A percentile compares a stretch with the other conserved stretches of the same genome.
Conservation (phyloP, 2,888 invertebrate genomes). For the Lithophane leautieri region DNA sequence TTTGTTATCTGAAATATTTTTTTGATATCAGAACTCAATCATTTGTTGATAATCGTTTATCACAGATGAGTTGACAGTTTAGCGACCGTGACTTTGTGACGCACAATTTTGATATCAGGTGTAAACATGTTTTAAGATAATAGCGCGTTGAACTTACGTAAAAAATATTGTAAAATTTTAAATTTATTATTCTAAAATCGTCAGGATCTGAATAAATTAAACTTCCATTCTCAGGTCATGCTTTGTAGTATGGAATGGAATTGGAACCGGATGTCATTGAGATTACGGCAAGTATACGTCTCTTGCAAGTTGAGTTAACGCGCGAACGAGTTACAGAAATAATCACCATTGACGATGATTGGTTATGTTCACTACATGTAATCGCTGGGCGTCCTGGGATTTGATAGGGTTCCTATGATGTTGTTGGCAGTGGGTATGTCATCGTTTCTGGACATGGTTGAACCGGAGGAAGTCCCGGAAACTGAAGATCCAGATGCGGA, state of each 20-base stretch:
- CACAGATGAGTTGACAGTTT: conserved; percentile 33
- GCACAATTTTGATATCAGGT: conserved; percentile 35
- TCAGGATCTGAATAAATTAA: conserved; percentile 39
- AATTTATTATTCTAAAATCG: conserved; percentile 17
- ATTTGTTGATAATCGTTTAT: conserved; percentile 27
- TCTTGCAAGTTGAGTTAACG: conserved; percentile 23
- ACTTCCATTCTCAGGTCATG: conserved; percentile 4
- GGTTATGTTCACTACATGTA: conserved; percentile 60
- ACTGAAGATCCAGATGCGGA: conserved; percentile 56
- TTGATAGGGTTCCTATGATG: conserved; percentile 83
- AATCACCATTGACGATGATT: conserved; percentile 45
- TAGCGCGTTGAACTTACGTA: conserved; percentile 41
- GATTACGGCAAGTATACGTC: conserved; percentile 49
- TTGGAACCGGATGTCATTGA: conserved; percentile 46
- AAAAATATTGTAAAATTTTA: not conserved
- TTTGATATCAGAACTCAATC: conserved; percentile 27
- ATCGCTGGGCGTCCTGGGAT: conserved; percentile 70
- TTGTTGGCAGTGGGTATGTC: conserved; percentile 84
- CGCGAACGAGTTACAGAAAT: conserved; percentile 48
- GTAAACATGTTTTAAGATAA: conserved; percentile 41
- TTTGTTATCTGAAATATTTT: conserved; percentile 23
- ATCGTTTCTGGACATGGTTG: conserved; percentile 67
- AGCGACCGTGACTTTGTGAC: conserved; percentile 43
- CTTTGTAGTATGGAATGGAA: conserved; percentile 24
- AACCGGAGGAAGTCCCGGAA: conserved; percentile 48